phyloP scores from a whole-genome alignment of 2,797 vertebrate genomes.

The Bothrops alternatus region DNA sequence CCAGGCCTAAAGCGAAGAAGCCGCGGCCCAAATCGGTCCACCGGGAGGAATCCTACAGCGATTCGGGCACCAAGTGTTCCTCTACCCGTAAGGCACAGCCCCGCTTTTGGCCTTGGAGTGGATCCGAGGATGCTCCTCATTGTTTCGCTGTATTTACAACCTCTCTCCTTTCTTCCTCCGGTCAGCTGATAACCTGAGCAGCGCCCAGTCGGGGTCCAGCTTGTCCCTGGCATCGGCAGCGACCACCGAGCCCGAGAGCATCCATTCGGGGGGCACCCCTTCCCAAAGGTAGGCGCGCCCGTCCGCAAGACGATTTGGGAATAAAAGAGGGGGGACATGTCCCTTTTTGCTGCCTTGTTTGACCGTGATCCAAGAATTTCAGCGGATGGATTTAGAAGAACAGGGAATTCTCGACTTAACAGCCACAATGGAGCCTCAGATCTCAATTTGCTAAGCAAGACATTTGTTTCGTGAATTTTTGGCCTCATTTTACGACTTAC shows the following conservation, averaged over 20 bases:
- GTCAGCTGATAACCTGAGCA: constrained; percentile 88
- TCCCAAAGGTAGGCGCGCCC: constrained; percentile 80
- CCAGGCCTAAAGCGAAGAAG: constrained; percentile 82
- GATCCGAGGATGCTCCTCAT: too few relatives aligned
- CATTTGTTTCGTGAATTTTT: too few relatives aligned
- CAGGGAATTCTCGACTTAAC: too few relatives aligned
- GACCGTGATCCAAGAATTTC: background rate
- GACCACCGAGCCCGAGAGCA: constrained; percentile 92
- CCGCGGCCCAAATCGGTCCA: constrained; percentile 86
- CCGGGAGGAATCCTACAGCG: constrained; percentile 84
- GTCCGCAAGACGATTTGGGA: background rate
- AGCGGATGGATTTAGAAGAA: background rate
- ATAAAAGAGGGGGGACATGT: background rate
- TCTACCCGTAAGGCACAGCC: constrained; percentile 79
- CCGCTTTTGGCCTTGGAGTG: too few relatives aligned
- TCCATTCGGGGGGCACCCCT: constrained; percentile 87
- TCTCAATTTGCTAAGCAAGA: too few relatives aligned
- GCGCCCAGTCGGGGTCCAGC: constrained; percentile 91
- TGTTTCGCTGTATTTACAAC: background rate
- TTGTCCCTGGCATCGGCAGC: constrained; percentile 92
- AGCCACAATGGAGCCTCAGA: too few relatives aligned
- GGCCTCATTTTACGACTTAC: too few relatives aligned
- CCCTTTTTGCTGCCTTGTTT: background rate
- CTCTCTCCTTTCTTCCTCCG: background rate
- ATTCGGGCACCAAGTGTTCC: constrained; percentile 82